A percentile compares a stretch with the other conserved stretches of the same genome.
Evolutionary conservation across 2,113 vertebrate species (phyloP).

Genomic region (Pygoscelis adeliae): DNA sequence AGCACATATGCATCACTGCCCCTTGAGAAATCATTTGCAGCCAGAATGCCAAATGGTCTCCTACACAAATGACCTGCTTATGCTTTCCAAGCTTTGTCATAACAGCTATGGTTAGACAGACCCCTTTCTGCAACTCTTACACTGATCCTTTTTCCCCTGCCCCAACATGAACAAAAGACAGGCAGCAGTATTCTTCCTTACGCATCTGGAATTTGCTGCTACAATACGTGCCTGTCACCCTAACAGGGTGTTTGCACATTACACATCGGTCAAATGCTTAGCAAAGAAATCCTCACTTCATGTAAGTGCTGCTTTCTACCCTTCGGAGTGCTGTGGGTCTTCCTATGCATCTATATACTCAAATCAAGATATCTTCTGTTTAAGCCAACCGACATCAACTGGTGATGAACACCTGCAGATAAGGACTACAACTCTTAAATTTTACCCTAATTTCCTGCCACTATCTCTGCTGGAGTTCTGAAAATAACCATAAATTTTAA

Average conservation of each 20-base stretch:
- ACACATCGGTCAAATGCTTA: neutral
- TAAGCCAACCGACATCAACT: neutral
- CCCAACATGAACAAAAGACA: neutral
- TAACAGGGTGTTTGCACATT: neutral
- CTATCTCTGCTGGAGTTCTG: neutral
- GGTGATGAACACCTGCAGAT: neutral
- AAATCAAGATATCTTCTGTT: neutral
- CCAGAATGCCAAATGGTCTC: neutral
- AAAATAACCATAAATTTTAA: neutral
- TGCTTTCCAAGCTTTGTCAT: neutral
- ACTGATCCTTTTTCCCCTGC: neutral
- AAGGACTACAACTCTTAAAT: neutral
- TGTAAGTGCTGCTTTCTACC: neutral
- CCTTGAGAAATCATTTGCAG: neutral
- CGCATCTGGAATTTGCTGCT: neutral
- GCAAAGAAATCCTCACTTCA: neutral
- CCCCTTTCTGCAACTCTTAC: neutral
- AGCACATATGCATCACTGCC: neutral
- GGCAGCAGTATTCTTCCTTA: neutral
- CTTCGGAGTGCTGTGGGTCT: neutral
- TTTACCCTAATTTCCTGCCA: neutral
- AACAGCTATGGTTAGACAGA: neutral
- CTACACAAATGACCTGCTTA: neutral
- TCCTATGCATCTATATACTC: neutral
- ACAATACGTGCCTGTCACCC: neutral